Evolutionary conservation across 2,888 invertebrate species (phyloP).

Genomic region (Phaonia tiefii): DNA sequence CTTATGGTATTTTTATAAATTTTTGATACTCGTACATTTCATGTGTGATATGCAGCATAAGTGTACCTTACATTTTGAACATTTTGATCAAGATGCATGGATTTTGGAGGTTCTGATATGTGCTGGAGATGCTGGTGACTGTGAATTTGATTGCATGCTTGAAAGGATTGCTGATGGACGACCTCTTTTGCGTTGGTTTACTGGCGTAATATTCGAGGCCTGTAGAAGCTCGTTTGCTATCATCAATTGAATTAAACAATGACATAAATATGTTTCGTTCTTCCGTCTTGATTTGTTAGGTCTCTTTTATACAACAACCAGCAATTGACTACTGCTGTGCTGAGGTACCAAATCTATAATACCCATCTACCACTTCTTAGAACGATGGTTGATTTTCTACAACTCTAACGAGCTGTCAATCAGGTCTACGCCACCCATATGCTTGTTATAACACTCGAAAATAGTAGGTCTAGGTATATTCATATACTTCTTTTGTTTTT

Average conservation of each 20-base stretch:
- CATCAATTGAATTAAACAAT: constrained; percentile 46
- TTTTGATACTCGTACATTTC: no score
- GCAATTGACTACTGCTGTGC: neutral
- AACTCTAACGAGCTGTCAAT: no score
- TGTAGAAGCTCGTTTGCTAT: constrained; percentile 55
- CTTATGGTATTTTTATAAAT: no score
- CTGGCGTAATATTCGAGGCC: constrained; percentile 20
- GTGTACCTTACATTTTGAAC: no score
- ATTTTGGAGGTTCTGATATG: constrained; percentile 53
- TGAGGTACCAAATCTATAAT: no score
- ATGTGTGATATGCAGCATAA: no score
- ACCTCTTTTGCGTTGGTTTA: constrained; percentile 56
- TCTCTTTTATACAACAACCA: neutral
- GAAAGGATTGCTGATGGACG: constrained; percentile 40
- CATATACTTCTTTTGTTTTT: no score
- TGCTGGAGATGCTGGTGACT: neutral
- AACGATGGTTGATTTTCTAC: no score
- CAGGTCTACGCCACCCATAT: no score
- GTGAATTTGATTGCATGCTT: constrained; percentile 30
- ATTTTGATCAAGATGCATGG: constrained; percentile 51
- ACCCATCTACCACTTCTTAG: no score
- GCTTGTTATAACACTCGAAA: no score
- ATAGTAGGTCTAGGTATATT: no score
- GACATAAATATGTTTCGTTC: constrained; percentile 30
- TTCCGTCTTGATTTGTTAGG: constrained; percentile 23